Percentiles rank a stretch among this genome's conserved stretches.
Conservation (phyloP, 2,888 invertebrate species). For the Papilio elwesi region DNA sequence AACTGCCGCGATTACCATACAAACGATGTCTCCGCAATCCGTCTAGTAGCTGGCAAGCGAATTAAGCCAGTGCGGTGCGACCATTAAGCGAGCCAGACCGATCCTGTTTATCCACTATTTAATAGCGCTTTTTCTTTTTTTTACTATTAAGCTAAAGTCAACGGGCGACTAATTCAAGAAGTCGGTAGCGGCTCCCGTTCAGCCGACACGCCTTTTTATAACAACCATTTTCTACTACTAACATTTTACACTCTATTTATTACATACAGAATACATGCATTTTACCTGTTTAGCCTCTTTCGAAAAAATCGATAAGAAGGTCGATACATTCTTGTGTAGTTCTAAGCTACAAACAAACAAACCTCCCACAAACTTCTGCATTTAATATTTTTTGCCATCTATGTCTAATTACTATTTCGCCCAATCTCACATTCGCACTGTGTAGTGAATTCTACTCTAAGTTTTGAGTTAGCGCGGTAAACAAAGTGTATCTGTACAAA, state of each 20-base stretch:
- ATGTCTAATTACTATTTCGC: not conserved
- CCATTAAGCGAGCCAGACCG: constrained; percentile 52
- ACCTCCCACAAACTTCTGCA: not conserved
- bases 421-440: not conserved
- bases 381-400: not conserved
- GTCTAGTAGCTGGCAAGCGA: constrained; percentile 48
- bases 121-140: constrained; percentile 71
- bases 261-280: not conserved
- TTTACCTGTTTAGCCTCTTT: too few species aligned
- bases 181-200: constrained; percentile 46
- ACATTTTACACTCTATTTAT: constrained; percentile 7
- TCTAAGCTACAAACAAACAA: too few species aligned
- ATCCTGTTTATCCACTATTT: constrained; percentile 69
- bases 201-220: constrained; percentile 57
- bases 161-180: constrained; percentile 62
- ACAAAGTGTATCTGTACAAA: constrained; percentile 44
- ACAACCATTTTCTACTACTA: constrained; percentile 60
- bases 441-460: constrained; percentile 11
- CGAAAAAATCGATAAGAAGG: too few species aligned
- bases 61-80: constrained; percentile 48
- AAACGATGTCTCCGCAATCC: constrained; percentile 64
- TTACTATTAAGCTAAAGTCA: constrained; percentile 64
- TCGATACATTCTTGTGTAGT: not conserved
- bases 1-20: constrained; percentile 69
- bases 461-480: constrained; percentile 2